A percentile compares a stretch with the other conserved stretches of the same genome.
Evolutionary conservation across 2,888 invertebrate species (phyloP).

Genomic region (Apamea anceps): DNA sequence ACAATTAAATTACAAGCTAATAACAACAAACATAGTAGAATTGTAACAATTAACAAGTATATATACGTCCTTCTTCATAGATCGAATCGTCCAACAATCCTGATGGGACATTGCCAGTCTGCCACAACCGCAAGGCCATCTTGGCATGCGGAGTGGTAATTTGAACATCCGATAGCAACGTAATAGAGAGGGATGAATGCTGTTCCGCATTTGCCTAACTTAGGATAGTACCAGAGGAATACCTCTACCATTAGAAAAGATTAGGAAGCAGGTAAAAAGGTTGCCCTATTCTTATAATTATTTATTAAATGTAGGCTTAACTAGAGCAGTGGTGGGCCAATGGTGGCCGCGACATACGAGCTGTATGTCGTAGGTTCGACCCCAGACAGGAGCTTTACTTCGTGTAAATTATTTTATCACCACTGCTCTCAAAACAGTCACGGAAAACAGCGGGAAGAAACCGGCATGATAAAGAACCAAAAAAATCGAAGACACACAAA

Average conservation of each 20-base stretch:
- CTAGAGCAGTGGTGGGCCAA: no score
- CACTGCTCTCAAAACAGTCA: neutral
- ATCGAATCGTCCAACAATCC: constrained; percentile 19
- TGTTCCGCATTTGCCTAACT: neutral
- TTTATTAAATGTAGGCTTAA: neutral
- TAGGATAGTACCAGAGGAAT: neutral
- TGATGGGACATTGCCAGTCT: constrained; percentile 9
- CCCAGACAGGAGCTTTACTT: no score
- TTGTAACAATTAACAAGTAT: neutral
- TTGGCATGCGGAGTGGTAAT: constrained; percentile 23
- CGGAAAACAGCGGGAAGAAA: neutral
- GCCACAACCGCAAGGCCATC: constrained; percentile 1
- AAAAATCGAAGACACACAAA: neutral
- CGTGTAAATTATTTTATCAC: no score
- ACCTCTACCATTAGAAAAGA: neutral
- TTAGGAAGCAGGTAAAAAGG: neutral
- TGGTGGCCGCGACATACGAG: no score
- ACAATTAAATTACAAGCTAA: neutral
- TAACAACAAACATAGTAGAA: neutral
- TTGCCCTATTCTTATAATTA: neutral
- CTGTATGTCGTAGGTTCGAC: no score
- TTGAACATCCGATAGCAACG: constrained; percentile 2
- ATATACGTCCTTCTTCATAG: neutral
- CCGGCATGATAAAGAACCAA: neutral
- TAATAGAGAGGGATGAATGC: neutral